Evolutionary conservation across 1,140 invertebrate species (phyloP).

Genomic region (Carcinoscorpius rotundicauda): DNA sequence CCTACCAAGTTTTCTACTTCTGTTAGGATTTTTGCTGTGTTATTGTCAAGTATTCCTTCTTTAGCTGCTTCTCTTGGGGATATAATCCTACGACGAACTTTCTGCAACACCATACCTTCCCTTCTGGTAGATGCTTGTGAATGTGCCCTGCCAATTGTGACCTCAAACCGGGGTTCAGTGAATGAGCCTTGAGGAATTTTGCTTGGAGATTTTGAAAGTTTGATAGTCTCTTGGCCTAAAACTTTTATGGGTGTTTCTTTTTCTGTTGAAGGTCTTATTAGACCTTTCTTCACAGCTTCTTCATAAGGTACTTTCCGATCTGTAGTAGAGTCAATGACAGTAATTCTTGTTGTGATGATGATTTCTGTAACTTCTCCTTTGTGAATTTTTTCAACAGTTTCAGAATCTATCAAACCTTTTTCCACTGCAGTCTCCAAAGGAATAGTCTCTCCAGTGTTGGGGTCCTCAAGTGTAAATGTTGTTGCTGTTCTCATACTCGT

Average conservation of each 20-base stretch:
- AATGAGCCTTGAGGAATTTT: not conserved
- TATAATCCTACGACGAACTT: slow-evolving; percentile 57
- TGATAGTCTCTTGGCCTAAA: too few species aligned
- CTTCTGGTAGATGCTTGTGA: slow-evolving; percentile 38
- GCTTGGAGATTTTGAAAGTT: not conserved
- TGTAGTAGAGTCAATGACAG: not conserved
- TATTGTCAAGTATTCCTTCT: slow-evolving; percentile 56
- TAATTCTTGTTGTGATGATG: not conserved
- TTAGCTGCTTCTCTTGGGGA: slow-evolving; percentile 52
- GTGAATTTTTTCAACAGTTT: slow-evolving; percentile 43
- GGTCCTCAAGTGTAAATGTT: slow-evolving; percentile 53
- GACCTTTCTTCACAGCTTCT: slow-evolving; percentile 38
- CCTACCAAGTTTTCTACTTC: slow-evolving; percentile 42
- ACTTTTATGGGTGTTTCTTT: too few species aligned
- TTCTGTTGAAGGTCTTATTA: slow-evolving; percentile 23
- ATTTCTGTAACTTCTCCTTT: not conserved
- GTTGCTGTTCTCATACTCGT: slow-evolving; percentile 40
- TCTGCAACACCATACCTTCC: slow-evolving; percentile 55
- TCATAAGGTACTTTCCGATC: not conserved
- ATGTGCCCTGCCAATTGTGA: slow-evolving; percentile 45
- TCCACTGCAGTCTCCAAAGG: slow-evolving; percentile 59
- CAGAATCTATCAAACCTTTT: slow-evolving; percentile 58
- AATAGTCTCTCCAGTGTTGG: slow-evolving; percentile 51
- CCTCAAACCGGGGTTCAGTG: slow-evolving; percentile 52
- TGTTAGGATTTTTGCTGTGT: slow-evolving; percentile 55